Evolutionary conservation across 2,113 vertebrate species (phyloP), one percentile per base, ranked within the genome.

Genomic region (Barnardius zonarius): DNA sequence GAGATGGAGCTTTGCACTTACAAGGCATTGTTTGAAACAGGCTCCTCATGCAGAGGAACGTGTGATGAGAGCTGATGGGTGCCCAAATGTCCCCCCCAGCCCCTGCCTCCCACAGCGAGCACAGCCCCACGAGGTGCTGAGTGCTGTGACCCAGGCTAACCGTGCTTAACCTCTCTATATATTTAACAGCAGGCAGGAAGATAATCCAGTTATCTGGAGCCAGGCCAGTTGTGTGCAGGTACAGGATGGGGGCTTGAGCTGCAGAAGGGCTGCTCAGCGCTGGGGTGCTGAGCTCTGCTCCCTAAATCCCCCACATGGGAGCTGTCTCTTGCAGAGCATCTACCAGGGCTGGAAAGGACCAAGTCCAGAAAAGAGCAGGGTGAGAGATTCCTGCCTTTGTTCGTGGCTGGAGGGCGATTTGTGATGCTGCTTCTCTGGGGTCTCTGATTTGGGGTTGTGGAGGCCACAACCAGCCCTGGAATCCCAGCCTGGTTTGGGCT

Each of bases 41-140:
- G 67, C 84, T 79, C 75, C 35, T 66, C 33, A 3, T 72, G 64
- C 54, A 5, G n/a, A 18, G n/a, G 70, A 85, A 73, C 5, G 27
- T 41, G 91, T 41, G 86, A 35, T 77, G 95, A 97, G 48, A 97
- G 97, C 96, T 96, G 91, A 69, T 6, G 37, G 78, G 74, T 85
- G 75, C 83, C 91, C 41, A 1, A 1, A 44, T 16, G 76, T 27
- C 91, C 11, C 2, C 74, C 85, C 82, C 31, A 17, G 82, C 33
- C 41, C 9, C 0, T 18, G 28, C 95, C 74, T 52, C 93, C 64
- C 77, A 75, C 44, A 0, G 57, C 0, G 0, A 39, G 68, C 7
- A 1, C 76, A 51, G 85, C 35, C 62, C 83, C 5, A 2, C 2
- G 0, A 10, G 57, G 79, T n/a, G 19, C 88, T 6, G 5, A 55